A percentile compares a stretch with the other conserved stretches of the same genome.
Conservation (phyloP, 2,888 invertebrate species). For the Yponomeuta evonymella region DNA sequence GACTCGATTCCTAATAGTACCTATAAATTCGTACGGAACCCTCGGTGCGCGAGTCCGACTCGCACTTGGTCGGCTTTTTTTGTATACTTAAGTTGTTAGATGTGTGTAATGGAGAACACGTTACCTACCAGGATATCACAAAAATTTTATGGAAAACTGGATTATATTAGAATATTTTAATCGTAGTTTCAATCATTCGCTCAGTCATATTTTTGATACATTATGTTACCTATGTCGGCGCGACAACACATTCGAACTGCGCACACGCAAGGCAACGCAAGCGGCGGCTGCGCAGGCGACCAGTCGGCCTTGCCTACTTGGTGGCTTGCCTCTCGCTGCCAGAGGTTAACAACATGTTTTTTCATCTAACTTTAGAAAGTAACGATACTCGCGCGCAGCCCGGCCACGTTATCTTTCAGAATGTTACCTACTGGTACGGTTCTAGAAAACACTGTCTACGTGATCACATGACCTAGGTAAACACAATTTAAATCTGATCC, state of each 20-base stretch:
- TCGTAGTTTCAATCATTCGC: no score
- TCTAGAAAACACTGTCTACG: neutral
- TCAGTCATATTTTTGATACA: neutral
- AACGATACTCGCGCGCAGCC: conserved; percentile 42
- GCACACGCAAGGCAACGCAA: conserved; percentile 19
- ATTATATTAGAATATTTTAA: no score
- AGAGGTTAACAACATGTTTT: conserved; percentile 72
- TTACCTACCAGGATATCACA: no score
- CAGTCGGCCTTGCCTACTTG: conserved; percentile 62
- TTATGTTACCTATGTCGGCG: conserved; percentile 5
- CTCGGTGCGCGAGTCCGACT: no score
- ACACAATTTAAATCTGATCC: neutral
- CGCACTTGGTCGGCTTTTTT: no score
- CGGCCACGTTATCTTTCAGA: conserved; percentile 38
- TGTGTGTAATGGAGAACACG: no score
- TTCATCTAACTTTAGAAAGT: conserved; percentile 73
- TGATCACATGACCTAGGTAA: neutral
- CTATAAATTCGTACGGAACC: no score
- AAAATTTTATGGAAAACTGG: no score
- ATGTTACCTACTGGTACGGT: conserved; percentile 26
- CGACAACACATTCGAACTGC: conserved; percentile 5
- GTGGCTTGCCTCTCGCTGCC: conserved; percentile 63
- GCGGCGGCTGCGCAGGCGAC: conserved; percentile 29
- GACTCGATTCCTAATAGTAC: no score
- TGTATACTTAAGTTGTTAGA: no score